Base-by-base conservation (phyloP, 2,797 vertebrate genomes). In the Uromys caudimaculatus region DNA sequence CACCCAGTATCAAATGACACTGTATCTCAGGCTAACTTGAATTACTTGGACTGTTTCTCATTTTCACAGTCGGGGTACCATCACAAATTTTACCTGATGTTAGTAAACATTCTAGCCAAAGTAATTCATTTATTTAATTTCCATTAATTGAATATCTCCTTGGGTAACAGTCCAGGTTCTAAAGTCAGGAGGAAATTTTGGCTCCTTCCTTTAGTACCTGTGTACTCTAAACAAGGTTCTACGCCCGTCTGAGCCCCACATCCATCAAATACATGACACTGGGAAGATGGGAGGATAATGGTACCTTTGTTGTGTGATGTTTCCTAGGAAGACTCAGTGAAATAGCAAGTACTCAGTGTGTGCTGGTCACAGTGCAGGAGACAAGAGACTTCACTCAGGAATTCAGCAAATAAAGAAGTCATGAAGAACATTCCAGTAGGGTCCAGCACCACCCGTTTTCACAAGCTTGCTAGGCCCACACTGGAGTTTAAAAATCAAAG, bases 31-130 rank as follows among this genome's bases (percentile, higher is more conserved):
- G 23, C 56, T 86, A n/a, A 38, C 21, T 71, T 93, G 71, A n/a
- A n/a, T 81, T 71, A 87, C 56, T 79, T 91, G 56, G 62, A 62
- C 35, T 24, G 4, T 67, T 95, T 90, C 86, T 84, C 27, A 29
- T 86, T 87, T 95, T 71, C 23, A 10, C 2, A 32, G 29, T 83
- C 54, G 73, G 87, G 69, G 21, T 35, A 24, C n/a, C 29, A 56
- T 60, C 58, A 69, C n/a, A 73, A 86, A 73, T 50, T 83, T 38
- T 62, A 67, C 60, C 67, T 95, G 35, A n/a, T 8, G 47, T 77
- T 64, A 50, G 7, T 5, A 56, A 77, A 71, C 56, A 41, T 16
- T 85, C 60, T 50, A 64, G 14, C 4, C 21, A 16, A 47, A 85
- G 21, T 27, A 71, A 83, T 84, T 84, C 5, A 38, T 84, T 38